These are phyloP conservation scores for Dicyrtoma fusca DNA, from an alignment of 2,888 invertebrate genomes.

Conservation along the genomic window DNA sequence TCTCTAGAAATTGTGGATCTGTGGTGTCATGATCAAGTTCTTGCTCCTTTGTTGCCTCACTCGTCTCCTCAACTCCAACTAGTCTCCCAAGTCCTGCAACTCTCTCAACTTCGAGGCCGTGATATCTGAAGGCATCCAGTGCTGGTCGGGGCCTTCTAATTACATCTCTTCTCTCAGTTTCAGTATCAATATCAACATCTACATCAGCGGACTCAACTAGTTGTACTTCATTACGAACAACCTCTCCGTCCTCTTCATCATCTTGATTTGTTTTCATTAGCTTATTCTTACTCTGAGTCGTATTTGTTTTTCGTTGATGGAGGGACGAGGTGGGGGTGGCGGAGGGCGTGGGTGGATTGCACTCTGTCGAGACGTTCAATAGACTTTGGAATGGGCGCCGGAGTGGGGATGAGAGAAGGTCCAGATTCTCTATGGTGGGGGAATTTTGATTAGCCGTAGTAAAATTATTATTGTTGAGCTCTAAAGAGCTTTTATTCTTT, in stretches of 20 bases:
- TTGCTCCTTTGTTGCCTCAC: background rate
- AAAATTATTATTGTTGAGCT: slow-evolving; percentile 32
- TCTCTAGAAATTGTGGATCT: slow-evolving; percentile 54
- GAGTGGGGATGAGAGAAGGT: slow-evolving; percentile 11
- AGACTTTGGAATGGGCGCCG: slow-evolving; percentile 29
- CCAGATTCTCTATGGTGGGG: background rate
- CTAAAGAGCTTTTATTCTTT: slow-evolving; percentile 2
- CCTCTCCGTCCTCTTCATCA: slow-evolving; percentile 13
- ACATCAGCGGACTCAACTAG: no score
- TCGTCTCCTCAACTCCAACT: background rate
- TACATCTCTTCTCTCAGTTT: background rate
- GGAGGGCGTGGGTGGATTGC: slow-evolving; percentile 28
- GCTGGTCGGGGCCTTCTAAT: background rate
- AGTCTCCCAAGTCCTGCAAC: no score
- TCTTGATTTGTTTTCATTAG: background rate
- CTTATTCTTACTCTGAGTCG: background rate
- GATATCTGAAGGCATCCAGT: slow-evolving; percentile 18
- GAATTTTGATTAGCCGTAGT: slow-evolving; percentile 28
- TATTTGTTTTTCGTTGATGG: background rate
- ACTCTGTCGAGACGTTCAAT: slow-evolving; percentile 18
- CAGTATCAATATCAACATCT: no score
- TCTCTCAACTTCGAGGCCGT: no score
- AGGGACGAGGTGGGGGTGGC: background rate
- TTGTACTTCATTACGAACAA: background rate
- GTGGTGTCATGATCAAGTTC: slow-evolving; percentile 48